A percentile compares a stretch with the other conserved stretches of the same genome.
Evolutionary conservation across 1,140 invertebrate species (phyloP).

Genomic region (Euwallacea similis): DNA sequence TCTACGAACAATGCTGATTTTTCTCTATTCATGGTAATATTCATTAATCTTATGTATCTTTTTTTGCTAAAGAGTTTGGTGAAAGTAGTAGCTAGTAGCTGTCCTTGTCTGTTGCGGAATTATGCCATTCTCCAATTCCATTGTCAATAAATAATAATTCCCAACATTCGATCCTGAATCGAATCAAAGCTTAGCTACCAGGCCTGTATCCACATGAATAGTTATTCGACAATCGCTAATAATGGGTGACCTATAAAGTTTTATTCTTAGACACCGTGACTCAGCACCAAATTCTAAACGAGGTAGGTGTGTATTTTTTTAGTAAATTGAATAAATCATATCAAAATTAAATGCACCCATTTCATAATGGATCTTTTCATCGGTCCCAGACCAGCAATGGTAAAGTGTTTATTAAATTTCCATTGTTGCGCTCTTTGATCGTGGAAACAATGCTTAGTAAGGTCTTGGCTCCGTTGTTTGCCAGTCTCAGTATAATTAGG

Average conservation of each 20-base stretch:
- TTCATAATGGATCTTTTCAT: slow-evolving; percentile 22
- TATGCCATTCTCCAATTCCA: too few species aligned
- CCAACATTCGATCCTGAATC: too few species aligned
- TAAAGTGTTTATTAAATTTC: slow-evolving; percentile 20
- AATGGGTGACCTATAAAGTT: slow-evolving; percentile 11
- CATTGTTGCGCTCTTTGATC: slow-evolving; percentile 13
- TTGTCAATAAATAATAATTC: too few species aligned
- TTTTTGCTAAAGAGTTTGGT: too few species aligned
- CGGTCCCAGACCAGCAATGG: not conserved
- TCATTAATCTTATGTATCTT: too few species aligned
- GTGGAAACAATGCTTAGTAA: slow-evolving; percentile 15
- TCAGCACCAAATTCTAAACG: slow-evolving; percentile 18
- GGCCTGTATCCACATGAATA: not conserved
- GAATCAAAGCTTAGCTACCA: too few species aligned
- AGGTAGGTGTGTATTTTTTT: slow-evolving; percentile 30
- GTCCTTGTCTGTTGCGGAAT: too few species aligned
- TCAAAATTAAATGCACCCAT: slow-evolving; percentile 31
- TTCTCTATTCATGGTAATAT: too few species aligned
- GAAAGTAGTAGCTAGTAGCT: too few species aligned
- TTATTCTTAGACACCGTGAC: slow-evolving; percentile 8
- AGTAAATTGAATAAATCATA: slow-evolving; percentile 25
- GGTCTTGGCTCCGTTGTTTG: not conserved
- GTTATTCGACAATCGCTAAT: slow-evolving; percentile 11
- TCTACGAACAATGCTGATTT: too few species aligned
- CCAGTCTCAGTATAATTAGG: slow-evolving; percentile 8